A percentile compares a stretch with the other conserved stretches of the same genome.
Conservation (phyloP, 2,797 vertebrate species). For the Pitangus sulphuratus region DNA sequence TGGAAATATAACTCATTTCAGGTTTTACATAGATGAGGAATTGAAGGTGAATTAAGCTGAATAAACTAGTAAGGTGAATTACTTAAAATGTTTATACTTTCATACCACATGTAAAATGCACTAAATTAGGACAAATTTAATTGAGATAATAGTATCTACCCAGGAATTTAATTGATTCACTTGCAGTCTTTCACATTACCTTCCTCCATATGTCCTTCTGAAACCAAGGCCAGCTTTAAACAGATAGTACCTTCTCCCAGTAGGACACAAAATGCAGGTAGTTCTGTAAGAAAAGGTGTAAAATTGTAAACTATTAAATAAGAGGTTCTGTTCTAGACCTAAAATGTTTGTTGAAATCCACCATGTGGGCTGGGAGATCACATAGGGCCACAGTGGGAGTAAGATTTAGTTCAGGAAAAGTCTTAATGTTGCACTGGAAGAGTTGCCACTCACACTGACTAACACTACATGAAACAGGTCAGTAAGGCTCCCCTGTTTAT, state of each 20-base stretch:
- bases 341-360: not conserved
- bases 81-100: not conserved
- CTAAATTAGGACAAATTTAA: not conserved
- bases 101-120: not conserved
- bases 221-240: not conserved
- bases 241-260: not conserved
- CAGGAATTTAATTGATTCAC: not conserved
- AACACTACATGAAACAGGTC: not conserved
- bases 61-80: not conserved
- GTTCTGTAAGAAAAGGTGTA: not conserved
- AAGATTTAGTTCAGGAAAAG: not conserved
- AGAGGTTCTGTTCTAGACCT: not conserved
- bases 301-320: not conserved
- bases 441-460: fast-evolving
- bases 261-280: not conserved
- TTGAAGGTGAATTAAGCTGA: not conserved
- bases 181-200: not conserved
- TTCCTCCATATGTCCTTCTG: not conserved
- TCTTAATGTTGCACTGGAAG: not conserved
- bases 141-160: not conserved
- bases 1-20: not conserved
- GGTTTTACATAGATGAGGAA: not conserved
- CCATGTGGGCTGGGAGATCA: not conserved
- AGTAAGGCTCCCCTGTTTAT: not conserved
- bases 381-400: not conserved